Evolutionary conservation across 2,113 vertebrate genomes (phyloP).

Genomic region (Parus major): DNA sequence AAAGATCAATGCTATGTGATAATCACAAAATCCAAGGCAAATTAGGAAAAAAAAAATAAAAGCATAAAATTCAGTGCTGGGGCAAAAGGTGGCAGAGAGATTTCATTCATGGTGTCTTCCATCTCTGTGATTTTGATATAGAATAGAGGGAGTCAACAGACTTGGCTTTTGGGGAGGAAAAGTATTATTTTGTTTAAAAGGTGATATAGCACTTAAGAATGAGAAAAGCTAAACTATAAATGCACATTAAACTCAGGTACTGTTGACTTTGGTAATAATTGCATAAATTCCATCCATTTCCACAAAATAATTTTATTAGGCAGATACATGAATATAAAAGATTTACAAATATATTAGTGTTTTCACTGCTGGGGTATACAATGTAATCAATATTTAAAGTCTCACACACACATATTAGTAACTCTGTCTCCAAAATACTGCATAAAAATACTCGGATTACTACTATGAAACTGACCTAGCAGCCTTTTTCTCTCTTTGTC

Average conservation of each 20-base stretch:
- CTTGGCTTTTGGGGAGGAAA: background rate
- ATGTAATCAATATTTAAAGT: conserved; percentile 11
- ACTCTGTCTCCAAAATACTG: conserved; percentile 91
- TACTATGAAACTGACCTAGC: conserved; percentile 90
- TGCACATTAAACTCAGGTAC: background rate
- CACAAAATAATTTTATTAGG: conserved; percentile 76
- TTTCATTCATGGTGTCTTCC: background rate
- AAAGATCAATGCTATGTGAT: background rate
- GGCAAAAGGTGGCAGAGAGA: background rate
- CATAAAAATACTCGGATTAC: conserved; percentile 90
- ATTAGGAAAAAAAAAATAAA: background rate
- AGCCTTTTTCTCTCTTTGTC: conserved; percentile 88
- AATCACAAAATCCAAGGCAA: background rate
- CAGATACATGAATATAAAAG: conserved; percentile 49
- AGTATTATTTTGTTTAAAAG: background rate
- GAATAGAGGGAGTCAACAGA: background rate
- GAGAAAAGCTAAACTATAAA: background rate
- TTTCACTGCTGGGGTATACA: conserved; percentile 22
- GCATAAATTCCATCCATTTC: background rate
- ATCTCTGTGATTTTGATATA: background rate
- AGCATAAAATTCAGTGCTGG: background rate
- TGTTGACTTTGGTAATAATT: background rate
- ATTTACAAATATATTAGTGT: conserved; percentile 62
- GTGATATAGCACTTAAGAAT: background rate
- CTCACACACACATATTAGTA: conserved; percentile 72